Evolutionary conservation across 2,113 vertebrate species (phyloP), one percentile per base, ranked within the genome.

Genomic region (Echinops telfairi): DNA sequence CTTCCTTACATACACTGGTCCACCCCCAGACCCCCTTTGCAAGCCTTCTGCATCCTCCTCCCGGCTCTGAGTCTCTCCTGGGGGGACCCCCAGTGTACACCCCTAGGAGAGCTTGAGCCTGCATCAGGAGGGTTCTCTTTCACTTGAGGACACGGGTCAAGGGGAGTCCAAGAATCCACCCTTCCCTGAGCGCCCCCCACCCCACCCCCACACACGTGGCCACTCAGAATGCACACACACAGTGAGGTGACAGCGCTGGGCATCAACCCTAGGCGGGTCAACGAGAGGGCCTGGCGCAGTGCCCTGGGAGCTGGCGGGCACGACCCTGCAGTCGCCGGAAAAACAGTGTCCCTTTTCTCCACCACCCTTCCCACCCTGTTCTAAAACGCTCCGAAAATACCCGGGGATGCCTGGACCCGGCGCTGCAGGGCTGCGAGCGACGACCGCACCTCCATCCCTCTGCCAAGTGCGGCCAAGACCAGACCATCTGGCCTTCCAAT

Each of bases 231-330:
- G 60, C 83, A 27, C 3, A 11, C 90, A 20, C 19, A 5, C 36
- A 10, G 43, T 15, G 3, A 75, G 79, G 81, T 76, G 95, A 85
- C 95, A 88, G 84, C 33, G 23, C 58, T 1, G 27, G 88, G 31
- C 57, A 88, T 27, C 89, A 14, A 20, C 53, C 62, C 1, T 43
- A 70, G 40, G 17, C n/a, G 11, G 25, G 38, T 4, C 25, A 70
- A 57, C 62, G 27, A 73, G 53, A 23, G 3, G 64, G 73, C 62
- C 29, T 2, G n/a, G 5, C 53, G 62, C 40, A 3, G 36, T 17
- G 38, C 77, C 38, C 2, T 5, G 0, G 15, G 71, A 57, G 77
- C 27, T 11, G 80, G 38, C 15, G 14, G 76, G 16, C 6, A 43
- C 7, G 27, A 43, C 19, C 70, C 84, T 14, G 29, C n/a, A 8